Base-by-base conservation (phyloP, 1,140 invertebrate species). In the Triops cancriformis region DNA sequence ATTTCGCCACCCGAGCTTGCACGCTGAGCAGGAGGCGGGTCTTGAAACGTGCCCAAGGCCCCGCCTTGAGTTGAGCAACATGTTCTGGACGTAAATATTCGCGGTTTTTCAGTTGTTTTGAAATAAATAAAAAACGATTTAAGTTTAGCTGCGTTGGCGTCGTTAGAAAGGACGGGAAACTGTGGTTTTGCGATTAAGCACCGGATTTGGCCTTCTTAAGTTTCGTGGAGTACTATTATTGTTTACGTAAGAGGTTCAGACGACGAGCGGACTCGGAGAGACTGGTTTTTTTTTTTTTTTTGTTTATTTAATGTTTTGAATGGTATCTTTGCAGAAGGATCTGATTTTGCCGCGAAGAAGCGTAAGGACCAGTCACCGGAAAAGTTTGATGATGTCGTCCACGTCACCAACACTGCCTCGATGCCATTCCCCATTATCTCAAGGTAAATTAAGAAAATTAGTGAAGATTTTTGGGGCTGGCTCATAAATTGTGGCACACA, bases 351-450 rank as follows among this genome's bases (percentile, higher is more conserved):
- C 85, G 18, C 83, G 89, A 73, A 83, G 89, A 80, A 87, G 87
- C 80, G 89, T 87, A 82, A 85, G 87, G 83, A 87, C 88, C 14
- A 78, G 79, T 80, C 90, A 92, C 83, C 84, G 90, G 76, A 90
- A 90, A 82, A 90, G 89, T 81, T 88, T 91, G 80, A 89, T 91
- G 79, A 85, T 88, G 7, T 89, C 31, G 31, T 37, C 89, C 73
- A 91, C 90, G 14, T 91, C 90, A 74, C 90, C 89, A 23, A 92
- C 91, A 77, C 87, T 94, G 80, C 92, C 91, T 75, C 85, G 92
- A 85, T 93, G 92, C 82, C 91, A 94, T 83, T 94, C 92, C 41
- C 93, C 93, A 27, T 85, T 90, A 81, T 88, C 88, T 26, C 81
- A 82, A 85, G 88, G 89, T 89, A 84, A 83, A 78, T n/a, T n/a